phyloP scores from a whole-genome alignment of 35 echinoderm and acorn worm species.

The Ophiothrix spiculata region DNA sequence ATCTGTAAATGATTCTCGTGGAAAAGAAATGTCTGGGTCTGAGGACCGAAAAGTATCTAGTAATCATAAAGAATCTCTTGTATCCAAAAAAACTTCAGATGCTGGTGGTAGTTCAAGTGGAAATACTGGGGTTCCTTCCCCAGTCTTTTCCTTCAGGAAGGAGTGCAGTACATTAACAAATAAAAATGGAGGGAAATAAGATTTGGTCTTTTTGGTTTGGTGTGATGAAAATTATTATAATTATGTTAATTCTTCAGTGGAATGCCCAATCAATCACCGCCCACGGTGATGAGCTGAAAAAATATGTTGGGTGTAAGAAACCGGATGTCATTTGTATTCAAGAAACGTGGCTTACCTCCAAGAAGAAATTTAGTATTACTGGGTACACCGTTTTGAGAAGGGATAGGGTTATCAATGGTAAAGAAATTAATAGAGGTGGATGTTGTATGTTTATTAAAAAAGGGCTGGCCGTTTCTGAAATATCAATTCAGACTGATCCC shows the following conservation, averaged over 20 bases:
- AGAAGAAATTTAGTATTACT: neutral
- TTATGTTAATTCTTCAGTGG: neutral
- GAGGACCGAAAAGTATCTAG: too few relatives aligned
- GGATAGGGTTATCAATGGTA: neutral
- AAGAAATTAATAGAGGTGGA: neutral
- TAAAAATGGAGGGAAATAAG: too few relatives aligned
- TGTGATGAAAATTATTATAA: too few relatives aligned
- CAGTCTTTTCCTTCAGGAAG: too few relatives aligned
- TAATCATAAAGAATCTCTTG: too few relatives aligned
- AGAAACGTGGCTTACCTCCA: neutral
- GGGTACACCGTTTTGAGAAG: neutral
- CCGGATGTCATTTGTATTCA: constrained; percentile 4
- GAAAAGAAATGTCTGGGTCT: too few relatives aligned
- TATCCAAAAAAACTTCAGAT: too few relatives aligned
- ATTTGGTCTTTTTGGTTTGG: too few relatives aligned
- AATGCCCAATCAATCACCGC: neutral
- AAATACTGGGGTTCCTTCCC: too few relatives aligned
- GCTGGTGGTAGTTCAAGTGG: too few relatives aligned
- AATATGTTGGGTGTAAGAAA: neutral
- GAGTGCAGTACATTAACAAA: too few relatives aligned
- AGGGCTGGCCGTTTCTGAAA: neutral
- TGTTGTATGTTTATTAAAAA: constrained; percentile 18
- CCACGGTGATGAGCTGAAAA: neutral
- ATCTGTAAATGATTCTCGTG: too few relatives aligned
- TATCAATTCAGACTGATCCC: neutral